phyloP scores from a whole-genome alignment of 2,113 vertebrate genomes.

The Microtus richardsoni region DNA sequence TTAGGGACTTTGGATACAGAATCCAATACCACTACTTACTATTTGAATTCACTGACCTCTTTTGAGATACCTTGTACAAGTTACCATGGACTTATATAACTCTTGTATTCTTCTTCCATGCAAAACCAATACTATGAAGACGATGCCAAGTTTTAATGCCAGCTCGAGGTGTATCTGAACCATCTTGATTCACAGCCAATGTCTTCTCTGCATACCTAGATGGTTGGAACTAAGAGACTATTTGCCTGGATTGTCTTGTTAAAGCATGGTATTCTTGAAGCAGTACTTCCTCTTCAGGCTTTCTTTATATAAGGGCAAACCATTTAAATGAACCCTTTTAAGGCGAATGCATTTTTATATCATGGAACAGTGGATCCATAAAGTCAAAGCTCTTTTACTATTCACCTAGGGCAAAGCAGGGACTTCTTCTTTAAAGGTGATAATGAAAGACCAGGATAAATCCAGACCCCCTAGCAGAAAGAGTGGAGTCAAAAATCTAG shows the following conservation, averaged over 20 bases:
- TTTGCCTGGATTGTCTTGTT: not conserved
- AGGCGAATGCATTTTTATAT: not conserved
- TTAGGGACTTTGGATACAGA: not conserved
- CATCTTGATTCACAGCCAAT: not conserved
- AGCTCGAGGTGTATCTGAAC: not conserved
- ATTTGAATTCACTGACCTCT: not conserved
- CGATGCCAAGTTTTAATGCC: no score
- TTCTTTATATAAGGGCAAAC: not conserved
- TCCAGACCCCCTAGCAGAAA: no score
- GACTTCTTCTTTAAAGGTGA: not conserved
- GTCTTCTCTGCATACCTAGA: not conserved
- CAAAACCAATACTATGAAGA: not conserved
- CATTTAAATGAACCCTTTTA: not conserved
- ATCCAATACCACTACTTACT: no score
- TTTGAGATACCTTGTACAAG: not conserved
- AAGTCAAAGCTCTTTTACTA: not conserved
- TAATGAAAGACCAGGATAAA: no score
- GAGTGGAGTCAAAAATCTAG: no score
- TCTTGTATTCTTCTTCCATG: no score
- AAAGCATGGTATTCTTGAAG: not conserved
- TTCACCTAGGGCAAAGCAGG: not conserved
- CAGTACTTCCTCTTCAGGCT: not conserved
- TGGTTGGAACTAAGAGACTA: not conserved
- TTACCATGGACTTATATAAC: no score
- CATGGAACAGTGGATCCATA: no score